Evolutionary conservation across 2,797 vertebrate genomes (phyloP).

Genomic region (Poeciliopsis presidionis): DNA sequence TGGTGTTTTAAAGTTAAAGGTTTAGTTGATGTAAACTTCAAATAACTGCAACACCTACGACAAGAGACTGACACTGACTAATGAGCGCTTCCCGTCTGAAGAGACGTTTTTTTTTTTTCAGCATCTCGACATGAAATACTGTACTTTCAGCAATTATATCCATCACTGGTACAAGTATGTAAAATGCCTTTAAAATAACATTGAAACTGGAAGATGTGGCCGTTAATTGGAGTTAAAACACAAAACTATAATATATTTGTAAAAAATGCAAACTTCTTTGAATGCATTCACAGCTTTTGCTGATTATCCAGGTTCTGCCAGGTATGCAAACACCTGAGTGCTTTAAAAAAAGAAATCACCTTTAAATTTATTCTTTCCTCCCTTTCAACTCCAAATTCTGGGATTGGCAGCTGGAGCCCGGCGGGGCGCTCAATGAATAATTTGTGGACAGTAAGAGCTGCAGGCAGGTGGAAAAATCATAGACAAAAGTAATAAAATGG

Average conservation of each 20-base stretch:
- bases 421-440: conserved; percentile 65
- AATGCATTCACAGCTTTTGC: conserved; percentile 8
- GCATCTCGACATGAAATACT: neutral
- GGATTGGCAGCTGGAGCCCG: conserved; percentile 64
- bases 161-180: neutral
- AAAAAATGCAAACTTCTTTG: neutral
- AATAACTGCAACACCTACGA: neutral
- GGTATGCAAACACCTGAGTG: conserved; percentile 34
- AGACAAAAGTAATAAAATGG: conserved; percentile 80
- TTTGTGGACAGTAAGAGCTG: conserved; percentile 66
- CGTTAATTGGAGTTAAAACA: neutral
- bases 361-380: conserved; percentile 29
- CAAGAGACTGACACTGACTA: neutral
- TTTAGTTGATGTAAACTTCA: neutral
- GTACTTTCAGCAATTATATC: neutral
- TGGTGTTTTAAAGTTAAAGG: neutral
- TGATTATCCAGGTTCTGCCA: conserved; percentile 12
- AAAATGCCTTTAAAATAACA: neutral
- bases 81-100: neutral
- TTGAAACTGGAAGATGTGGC: neutral
- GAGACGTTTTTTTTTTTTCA: too few relatives aligned
- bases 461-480: conserved; percentile 66
- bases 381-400: conserved; percentile 32
- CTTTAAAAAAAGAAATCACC: neutral
- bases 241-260: neutral